Percentiles rank a stretch among this genome's conserved stretches.
Conservation (phyloP, 1,140 invertebrate genomes). For the Phthorimaea operculella region DNA sequence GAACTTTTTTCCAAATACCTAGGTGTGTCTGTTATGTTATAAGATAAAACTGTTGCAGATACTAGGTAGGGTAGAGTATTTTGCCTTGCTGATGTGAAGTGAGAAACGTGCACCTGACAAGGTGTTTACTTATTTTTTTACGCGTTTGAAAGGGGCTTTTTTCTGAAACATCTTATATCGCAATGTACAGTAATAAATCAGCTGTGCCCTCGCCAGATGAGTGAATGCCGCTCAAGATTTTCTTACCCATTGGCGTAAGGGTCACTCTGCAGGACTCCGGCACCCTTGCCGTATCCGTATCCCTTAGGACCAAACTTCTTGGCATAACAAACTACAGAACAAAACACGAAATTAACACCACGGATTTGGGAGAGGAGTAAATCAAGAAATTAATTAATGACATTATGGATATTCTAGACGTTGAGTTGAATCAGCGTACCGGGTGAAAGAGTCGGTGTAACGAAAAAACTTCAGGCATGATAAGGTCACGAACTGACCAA, state of each 20-base stretch:
- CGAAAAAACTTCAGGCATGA: background rate
- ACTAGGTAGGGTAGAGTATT: too few species aligned
- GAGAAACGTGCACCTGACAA: too few species aligned
- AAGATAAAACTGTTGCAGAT: too few species aligned
- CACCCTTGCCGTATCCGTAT: constrained; percentile 93
- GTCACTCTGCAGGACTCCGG: constrained; percentile 89
- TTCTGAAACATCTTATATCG: too few species aligned
- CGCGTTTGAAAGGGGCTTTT: too few species aligned
- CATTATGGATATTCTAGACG: background rate
- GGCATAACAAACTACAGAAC: constrained; percentile 87
- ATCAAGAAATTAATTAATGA: background rate
- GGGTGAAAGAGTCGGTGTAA: background rate
- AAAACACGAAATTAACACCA: constrained; percentile 40
- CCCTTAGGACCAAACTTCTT: constrained; percentile 95
- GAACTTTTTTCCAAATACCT: too few species aligned
- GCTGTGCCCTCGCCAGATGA: constrained; percentile 46
- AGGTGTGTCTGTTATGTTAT: too few species aligned
- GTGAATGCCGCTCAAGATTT: constrained; percentile 20
- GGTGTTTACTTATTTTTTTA: too few species aligned
- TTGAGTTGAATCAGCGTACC: background rate
- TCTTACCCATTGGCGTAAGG: constrained; percentile 79
- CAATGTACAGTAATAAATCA: constrained; percentile 10
- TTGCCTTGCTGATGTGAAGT: too few species aligned
- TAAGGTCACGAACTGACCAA: too few species aligned
- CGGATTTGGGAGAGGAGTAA: constrained; percentile 7